A percentile compares a stretch with the other conserved stretches of the same genome.
phyloP scores from a whole-genome alignment of 1,140 invertebrate species.

The Drosophila sproati region DNA sequence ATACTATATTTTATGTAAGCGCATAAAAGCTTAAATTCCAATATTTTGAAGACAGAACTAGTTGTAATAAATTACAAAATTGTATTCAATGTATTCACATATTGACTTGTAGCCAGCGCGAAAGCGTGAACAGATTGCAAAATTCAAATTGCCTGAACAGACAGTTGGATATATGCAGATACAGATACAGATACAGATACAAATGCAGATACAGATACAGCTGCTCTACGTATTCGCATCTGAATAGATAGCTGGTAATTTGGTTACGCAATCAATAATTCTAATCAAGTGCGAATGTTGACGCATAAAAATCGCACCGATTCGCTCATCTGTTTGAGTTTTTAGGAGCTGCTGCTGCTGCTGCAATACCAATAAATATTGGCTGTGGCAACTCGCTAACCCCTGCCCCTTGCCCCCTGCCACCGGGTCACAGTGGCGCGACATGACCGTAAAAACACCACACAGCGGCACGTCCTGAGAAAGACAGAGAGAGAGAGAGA shows the following conservation, averaged over 20 bases:
- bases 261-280: constrained; percentile 81
- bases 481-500: constrained; percentile 1
- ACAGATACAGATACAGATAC: neutral
- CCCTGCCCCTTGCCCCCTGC: constrained; percentile 4
- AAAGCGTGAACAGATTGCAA: constrained; percentile 17
- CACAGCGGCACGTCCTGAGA: constrained; percentile 45
- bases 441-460: constrained; percentile 70
- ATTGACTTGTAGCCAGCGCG: constrained; percentile 3
- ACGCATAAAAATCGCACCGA: constrained; percentile 62
- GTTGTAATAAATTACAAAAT: neutral
- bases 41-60: neutral
- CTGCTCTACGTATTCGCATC: constrained; percentile 16
- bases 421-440: constrained; percentile 26
- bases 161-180: constrained; percentile 5
- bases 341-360: constrained; percentile 32
- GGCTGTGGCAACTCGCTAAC: constrained; percentile 24
- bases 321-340: constrained; percentile 42
- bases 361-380: constrained; percentile 67
- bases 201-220: constrained; percentile 7
- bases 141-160: constrained; percentile 13
- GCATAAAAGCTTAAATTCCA: no score
- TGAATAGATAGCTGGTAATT: constrained; percentile 69
- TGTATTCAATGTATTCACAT: neutral
- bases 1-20: no score
- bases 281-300: constrained; percentile 80